Base-by-base conservation (phyloP, 2,797 vertebrate species). In the Chelonia mydas region DNA sequence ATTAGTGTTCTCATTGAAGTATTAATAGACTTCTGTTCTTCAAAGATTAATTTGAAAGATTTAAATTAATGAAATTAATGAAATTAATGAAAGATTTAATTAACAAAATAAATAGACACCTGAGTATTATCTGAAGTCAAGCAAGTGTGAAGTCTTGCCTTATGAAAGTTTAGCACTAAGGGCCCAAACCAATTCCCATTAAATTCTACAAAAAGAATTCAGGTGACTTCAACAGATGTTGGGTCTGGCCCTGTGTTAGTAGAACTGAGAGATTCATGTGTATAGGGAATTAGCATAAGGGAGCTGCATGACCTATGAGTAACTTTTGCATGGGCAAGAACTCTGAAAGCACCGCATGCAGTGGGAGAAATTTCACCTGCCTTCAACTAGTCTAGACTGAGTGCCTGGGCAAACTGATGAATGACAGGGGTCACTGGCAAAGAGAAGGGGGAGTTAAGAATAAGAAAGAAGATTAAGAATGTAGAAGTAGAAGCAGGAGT, bases 21-120 rank as follows among this genome's bases (percentile, higher is more conserved):
- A 65, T 41, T 72, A 72, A 72, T 7, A 77, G 27, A 15, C 11
- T 31, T 28, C 27, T 47, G 25, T 77, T 77, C 25, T 15, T 77
- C 27, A 61, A 87, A 80, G 86, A 91, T 53, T 57, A 83, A 76
- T 12, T 41, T 90, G 33, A 90, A 88, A 95, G 5, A 53, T 79
- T 92, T 90, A 89, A 1, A 41, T 41, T 41, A 41, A 41, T 41
- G 41, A 41, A 41, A 41, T 41, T 41, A 41, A 41, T 41, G 5
- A 41, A 41, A 41, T 41, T 41, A 41, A 41, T 90, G 33, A 90
- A 88, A 95, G 4, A 53, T 79, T 92, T 90, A 89, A 1, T 49
- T 91, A 55, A 37, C 25, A 77, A 83, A 93, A 81, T 37, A 33
- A 7, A 47, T 19, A 33, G 49, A 84, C 57, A 90, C 37, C 37